phyloP scores from a whole-genome alignment of 2,113 vertebrate genomes.

The Philantomba maxwellii region DNA sequence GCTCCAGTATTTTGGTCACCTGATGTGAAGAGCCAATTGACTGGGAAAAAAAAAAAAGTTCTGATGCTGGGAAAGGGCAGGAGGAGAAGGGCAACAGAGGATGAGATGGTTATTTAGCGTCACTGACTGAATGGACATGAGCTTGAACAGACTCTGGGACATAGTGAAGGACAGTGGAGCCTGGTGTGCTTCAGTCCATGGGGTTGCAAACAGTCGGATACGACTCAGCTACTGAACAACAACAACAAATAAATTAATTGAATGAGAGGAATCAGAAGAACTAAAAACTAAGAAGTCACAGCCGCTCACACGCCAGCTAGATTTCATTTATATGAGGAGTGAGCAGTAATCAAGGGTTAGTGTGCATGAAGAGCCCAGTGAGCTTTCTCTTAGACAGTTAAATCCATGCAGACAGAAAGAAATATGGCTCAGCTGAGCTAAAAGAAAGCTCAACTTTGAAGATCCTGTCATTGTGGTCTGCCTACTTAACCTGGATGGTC shows the following conservation, averaged over 20 bases:
- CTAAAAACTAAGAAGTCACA: neutral
- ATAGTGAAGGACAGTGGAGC: neutral
- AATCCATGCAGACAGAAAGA: neutral
- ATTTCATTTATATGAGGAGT: neutral
- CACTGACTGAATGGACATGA: neutral
- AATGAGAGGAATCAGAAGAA: neutral
- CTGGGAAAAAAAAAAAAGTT: neutral
- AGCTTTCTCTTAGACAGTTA: neutral
- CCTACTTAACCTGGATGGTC: neutral
- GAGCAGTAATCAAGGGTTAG: neutral
- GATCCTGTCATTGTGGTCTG: neutral
- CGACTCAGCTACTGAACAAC: neutral
- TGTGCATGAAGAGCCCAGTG: neutral
- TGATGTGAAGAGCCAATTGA: neutral
- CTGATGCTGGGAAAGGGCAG: neutral
- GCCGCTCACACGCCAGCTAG: neutral
- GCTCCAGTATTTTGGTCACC: neutral
- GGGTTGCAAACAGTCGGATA: neutral
- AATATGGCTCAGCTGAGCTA: neutral
- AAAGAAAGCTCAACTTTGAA: neutral
- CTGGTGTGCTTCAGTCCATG: neutral
- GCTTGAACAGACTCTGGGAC: neutral
- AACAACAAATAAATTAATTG: neutral
- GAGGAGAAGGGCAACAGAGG: neutral
- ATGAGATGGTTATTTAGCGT: neutral